Evolutionary conservation across 2,113 vertebrate species (phyloP), one percentile per base, ranked within the genome.

Genomic region (Pterophyllum scalare): DNA sequence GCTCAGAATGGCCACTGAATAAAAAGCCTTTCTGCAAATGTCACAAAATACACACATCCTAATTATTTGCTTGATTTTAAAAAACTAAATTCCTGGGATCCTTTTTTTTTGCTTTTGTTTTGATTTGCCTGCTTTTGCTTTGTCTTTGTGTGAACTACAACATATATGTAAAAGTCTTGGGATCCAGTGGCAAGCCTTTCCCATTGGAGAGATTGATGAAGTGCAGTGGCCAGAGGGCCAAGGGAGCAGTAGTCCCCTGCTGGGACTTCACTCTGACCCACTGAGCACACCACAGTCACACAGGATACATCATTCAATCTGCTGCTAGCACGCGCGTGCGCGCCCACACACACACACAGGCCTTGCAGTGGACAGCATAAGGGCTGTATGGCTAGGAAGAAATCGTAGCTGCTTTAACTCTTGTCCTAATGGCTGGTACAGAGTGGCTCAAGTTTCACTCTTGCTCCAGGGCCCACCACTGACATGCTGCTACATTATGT

Each of bases 401-500:
- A 93, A 93, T 88, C 43, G 80, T 94, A 92, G 90, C 93, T 91
- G 90, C 84, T 59, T 91, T 93, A 87, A 89, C 92, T 92, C 93
- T 85, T 82, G 88, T 91, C 83, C 87, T 92, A 93, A 93, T 94
- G 92, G 94, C 90, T 91, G 89, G 92, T 93, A 89, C 93, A 92
- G 91, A 91, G 87, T 61, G 93, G 91, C 87, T 94, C 93, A 91
- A 87, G 91, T 94, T 95, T 93, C 94, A 92, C 83, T 70, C 80
- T 90, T 86, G 90, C 93, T 94, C 80, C 91, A 84, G 92, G 93
- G 90, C 90, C 90, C 83, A 78, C 79, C 87, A 67, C 89, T 88
- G 92, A 94, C 93, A 93, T 93, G 93, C 92, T 94, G 91, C 93
- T 93, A 94, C 93, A 94, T 94, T 94, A 94, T 94, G 94, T 93